These are phyloP conservation scores for Macrophya annulata DNA, from an alignment of 2,888 invertebrate species.

Conservation along the genomic window DNA sequence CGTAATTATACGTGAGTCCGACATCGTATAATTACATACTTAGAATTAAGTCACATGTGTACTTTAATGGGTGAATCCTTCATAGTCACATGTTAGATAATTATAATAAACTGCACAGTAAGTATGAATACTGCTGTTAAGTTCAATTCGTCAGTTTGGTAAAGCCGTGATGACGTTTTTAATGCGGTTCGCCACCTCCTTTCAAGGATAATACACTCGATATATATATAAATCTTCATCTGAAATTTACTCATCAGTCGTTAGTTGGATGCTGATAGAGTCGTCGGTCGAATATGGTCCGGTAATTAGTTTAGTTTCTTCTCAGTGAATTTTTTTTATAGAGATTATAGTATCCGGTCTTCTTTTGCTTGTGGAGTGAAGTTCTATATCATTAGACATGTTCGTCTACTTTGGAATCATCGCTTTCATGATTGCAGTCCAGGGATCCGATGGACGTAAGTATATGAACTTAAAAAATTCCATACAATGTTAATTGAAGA, in stretches of 20 bases:
- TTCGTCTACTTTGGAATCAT: background rate
- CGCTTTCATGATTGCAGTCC: background rate
- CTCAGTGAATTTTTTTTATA: too few relatives aligned
- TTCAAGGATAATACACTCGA: background rate
- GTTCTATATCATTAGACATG: background rate
- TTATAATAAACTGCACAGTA: too few relatives aligned
- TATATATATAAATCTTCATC: too few relatives aligned
- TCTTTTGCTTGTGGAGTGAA: background rate
- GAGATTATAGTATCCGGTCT: background rate
- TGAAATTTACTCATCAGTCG: background rate
- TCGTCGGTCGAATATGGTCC: background rate
- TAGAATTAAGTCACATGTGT: too few relatives aligned
- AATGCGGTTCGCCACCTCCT: background rate
- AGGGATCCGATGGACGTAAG: conserved; percentile 26
- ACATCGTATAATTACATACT: too few relatives aligned
- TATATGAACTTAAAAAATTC: background rate
- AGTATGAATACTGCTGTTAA: too few relatives aligned
- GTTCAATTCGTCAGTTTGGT: background rate
- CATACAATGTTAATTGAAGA: too few relatives aligned
- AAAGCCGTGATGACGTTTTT: background rate
- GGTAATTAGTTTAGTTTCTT: background rate
- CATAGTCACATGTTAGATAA: too few relatives aligned
- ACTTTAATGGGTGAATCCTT: too few relatives aligned
- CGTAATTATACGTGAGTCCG: too few relatives aligned
- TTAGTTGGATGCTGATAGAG: background rate